Percentiles rank a stretch among this genome's conserved stretches.
These are phyloP conservation scores for Silurus asotus DNA, from an alignment of 2,113 vertebrate species.

Conservation along the genomic window DNA sequence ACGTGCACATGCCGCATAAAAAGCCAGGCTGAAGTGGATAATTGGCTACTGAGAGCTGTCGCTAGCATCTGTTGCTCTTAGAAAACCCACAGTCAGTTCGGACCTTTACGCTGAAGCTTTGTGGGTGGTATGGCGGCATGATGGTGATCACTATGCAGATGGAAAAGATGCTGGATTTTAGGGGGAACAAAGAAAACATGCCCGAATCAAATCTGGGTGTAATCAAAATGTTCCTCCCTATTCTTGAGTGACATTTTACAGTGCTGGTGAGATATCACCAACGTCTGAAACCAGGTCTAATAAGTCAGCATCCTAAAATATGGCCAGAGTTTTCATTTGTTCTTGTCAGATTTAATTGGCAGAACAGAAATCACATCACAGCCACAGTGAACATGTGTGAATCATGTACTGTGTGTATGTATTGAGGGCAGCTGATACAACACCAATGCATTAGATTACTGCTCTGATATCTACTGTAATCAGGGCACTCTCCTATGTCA, in stretches of 20 bases:
- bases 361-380: slow-evolving; percentile 29
- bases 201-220: neutral
- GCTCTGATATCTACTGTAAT: slow-evolving; percentile 38
- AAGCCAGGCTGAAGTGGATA: slow-evolving; percentile 58
- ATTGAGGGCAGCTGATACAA: slow-evolving; percentile 22
- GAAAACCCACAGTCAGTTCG: slow-evolving; percentile 41
- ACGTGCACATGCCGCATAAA: slow-evolving; percentile 66
- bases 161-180: slow-evolving; percentile 17
- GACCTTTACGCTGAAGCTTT: slow-evolving; percentile 49
- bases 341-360: slow-evolving; percentile 37
- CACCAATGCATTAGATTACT: slow-evolving; percentile 34
- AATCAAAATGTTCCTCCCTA: slow-evolving; percentile 10
- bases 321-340: slow-evolving; percentile 35
- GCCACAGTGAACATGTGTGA: slow-evolving; percentile 21
- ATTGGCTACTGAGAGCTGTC: slow-evolving; percentile 57
- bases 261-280: slow-evolving; percentile 33
- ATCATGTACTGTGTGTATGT: slow-evolving; percentile 21
- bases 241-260: slow-evolving; percentile 21
- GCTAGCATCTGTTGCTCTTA: slow-evolving; percentile 74
- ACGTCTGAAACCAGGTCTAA: slow-evolving; percentile 28
- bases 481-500: slow-evolving; percentile 22
- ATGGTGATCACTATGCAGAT: slow-evolving; percentile 37
- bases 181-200: slow-evolving; percentile 10
- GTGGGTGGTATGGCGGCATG: slow-evolving; percentile 49
- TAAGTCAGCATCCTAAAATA: slow-evolving; percentile 25